Percentiles rank a stretch among this genome's conserved stretches.
These are phyloP conservation scores for Philhelius pedissequus DNA, from an alignment of 2,888 invertebrate species.

Conservation along the genomic window DNA sequence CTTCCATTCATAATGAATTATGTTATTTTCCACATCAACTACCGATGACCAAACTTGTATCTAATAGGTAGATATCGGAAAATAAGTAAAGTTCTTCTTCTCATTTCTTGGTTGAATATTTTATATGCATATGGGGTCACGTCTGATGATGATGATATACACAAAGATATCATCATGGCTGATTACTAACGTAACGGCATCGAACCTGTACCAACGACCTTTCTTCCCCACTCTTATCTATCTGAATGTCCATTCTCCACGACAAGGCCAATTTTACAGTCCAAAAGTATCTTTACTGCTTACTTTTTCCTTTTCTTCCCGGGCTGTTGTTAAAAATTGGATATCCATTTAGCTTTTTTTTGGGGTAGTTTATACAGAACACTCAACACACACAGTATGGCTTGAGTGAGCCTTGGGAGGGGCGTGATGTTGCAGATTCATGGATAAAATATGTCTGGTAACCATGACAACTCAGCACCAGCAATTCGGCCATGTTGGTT, in stretches of 20 bases:
- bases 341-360: constrained; percentile 57
- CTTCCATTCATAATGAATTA: background rate
- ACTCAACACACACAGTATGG: background rate
- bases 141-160: constrained; percentile 47
- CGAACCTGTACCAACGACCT: constrained; percentile 35
- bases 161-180: constrained; percentile 39
- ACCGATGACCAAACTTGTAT: constrained; percentile 27
- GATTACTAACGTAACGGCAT: constrained; percentile 49
- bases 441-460: constrained; percentile 66
- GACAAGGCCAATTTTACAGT: constrained; percentile 11
- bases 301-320: constrained; percentile 15
- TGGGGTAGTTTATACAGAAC: constrained; percentile 47
- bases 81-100: background rate
- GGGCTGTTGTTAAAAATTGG: constrained; percentile 61
- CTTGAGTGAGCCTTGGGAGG: constrained; percentile 25
- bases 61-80: background rate
- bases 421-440: constrained; percentile 60
- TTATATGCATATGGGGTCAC: constrained; percentile 58
- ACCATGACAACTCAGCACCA: constrained; percentile 55
- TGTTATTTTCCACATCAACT: constrained; percentile 10
- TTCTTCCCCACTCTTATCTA: constrained; percentile 41
- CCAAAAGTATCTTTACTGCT: background rate
- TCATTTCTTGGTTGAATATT: constrained; percentile 40
- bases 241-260: constrained; percentile 26
- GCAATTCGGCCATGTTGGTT: constrained; percentile 66